Evolutionary conservation across 2,797 vertebrate genomes (phyloP), one percentile per base, ranked within the genome.

Genomic region (Mastacembelus armatus): DNA sequence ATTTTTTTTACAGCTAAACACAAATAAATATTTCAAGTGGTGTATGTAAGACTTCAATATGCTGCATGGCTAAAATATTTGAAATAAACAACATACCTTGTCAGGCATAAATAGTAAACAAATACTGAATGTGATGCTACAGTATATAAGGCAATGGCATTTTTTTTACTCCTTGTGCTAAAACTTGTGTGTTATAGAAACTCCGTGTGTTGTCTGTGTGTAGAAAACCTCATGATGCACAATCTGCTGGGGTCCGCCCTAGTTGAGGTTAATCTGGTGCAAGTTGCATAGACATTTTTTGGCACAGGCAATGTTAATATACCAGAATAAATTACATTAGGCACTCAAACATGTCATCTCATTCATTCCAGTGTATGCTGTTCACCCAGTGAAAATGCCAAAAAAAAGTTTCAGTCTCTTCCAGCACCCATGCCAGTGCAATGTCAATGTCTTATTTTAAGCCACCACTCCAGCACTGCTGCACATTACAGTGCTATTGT

Each of bases 1-100:
- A 26, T 45, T 45, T 21, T 42, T 44, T 36, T 7, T 30, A 19
- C 10, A 66, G 49, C 24, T 24, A 15, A 55, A 43, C 19, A 40
- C 1, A 4, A 49, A 16, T 2, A 14, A 21, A 48, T 21, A 35
- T 36, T 16, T 11, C 2, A 62, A n/a, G 3, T 19, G 11, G 52
- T 21, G 38, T 6, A 8, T 10, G 11, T 2, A 38, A n/a, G n/a
- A n/a, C n/a, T n/a, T n/a, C n/a, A n/a, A 33, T 26, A 26, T 5
- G 2, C 19, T 27, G 4, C n/a, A n/a, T n/a, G n/a, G n/a, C n/a
- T n/a, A n/a, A n/a, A 47, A 50, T 40, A 30, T 48, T 33, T 52
- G 2, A 48, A n/a, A n/a, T n/a, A 69, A 48, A 60, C n/a, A 47
- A 66, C 35, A 59, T 29, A 48, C 19, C 22, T 44, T 56, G 40